Evolutionary conservation across 2,888 invertebrate species (phyloP), one percentile per base, ranked within the genome.

Genomic region (Lagria hirta): DNA sequence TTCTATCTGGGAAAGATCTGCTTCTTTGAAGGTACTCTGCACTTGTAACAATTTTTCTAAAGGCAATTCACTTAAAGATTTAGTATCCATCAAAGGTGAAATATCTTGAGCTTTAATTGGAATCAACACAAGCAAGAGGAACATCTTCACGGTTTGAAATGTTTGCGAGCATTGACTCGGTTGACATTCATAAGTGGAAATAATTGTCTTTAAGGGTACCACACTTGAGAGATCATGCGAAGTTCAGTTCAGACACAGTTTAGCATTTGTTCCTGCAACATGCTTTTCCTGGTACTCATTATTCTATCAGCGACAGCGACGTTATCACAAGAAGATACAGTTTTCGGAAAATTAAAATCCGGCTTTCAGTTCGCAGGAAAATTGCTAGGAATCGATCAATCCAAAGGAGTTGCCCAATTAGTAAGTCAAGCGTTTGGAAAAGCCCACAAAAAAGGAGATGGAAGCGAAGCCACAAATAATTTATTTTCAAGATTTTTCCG

Each of bases 21-120:
- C 11, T 7, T 35, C 33, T 29, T 44, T n/a, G 34, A 77, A 49
- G 64, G 78, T 60, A 56, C 73, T 69, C 72, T 79, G 75, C 2
- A 89, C 71, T 44, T 77, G 73, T n/a, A 89, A 69, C 14, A 89
- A 71, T 55, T 83, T 83, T 2, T 83, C 78, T 45, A 89, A 58
- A 2, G 85, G 82, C 33, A 89, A 65, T 61, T 85, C 83, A 61
- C 82, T 83, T 17, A 89, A 72, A 36, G 77, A 77, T 56, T 76
- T 71, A 10, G 79, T 60, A 68, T 53, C 69, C 8, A 60, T 52
- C 17, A 64, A 38, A 10, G 61, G 48, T 1, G 61, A 55, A 43
- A 69, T 48, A 49, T 68, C 65, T 58, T 68, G 66, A 15, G 40
- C 21, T 3, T 5, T 18, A 6, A 18, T 18, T 18, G 18, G 6